A percentile compares a stretch with the other conserved stretches of the same genome.
Conservation (phyloP, 1,140 invertebrate genomes). For the Ditylenchus dipsaci region DNA sequence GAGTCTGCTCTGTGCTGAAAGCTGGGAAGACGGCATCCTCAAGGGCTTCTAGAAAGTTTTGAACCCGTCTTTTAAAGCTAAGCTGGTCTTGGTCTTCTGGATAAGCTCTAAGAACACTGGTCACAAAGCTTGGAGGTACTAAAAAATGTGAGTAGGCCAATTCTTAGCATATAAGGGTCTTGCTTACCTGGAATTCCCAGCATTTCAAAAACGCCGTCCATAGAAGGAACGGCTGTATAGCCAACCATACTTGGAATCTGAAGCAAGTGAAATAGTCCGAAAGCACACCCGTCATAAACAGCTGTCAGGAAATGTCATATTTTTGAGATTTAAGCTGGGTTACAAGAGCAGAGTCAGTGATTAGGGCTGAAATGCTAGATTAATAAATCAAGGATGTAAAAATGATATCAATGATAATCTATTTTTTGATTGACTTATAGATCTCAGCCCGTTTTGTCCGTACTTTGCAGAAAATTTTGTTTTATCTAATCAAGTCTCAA, state of each 20-base stretch:
- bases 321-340: background rate
- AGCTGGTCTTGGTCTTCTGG: background rate
- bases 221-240: background rate
- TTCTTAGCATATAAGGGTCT: background rate
- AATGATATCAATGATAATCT: background rate
- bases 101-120: background rate
- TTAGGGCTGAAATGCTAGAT: background rate
- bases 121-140: background rate
- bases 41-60: background rate
- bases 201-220: background rate
- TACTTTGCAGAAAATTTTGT: background rate
- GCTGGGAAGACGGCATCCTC: background rate
- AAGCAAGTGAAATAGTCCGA: background rate
- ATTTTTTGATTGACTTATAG: too few species aligned
- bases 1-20: background rate
- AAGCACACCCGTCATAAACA: background rate
- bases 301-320: background rate
- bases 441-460: too few species aligned
- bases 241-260: conserved; percentile 2
- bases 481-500: background rate
- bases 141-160: background rate
- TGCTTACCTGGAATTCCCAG: background rate
- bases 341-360: background rate
- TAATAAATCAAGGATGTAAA: background rate
- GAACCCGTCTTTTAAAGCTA: background rate